Percentiles rank a stretch among this genome's conserved stretches.
Conservation (phyloP, 2,888 invertebrate genomes). For the Oligia strigilis region DNA sequence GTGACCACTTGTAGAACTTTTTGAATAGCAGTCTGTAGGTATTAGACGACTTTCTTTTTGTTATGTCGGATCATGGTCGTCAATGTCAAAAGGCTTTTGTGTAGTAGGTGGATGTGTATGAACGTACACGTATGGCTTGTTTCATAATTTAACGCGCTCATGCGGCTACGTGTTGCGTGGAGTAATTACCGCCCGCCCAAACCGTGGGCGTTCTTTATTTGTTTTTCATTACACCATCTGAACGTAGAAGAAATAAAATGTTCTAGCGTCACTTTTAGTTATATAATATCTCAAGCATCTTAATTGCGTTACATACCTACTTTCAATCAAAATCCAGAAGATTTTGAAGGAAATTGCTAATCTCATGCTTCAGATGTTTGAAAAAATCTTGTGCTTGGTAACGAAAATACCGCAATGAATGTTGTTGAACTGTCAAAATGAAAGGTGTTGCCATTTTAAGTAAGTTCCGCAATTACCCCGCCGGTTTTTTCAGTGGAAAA, state of each 20-base stretch:
- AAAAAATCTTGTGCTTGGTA: not conserved
- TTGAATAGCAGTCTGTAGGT: conserved; percentile 21
- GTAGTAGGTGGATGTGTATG: conserved; percentile 32
- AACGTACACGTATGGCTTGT: conserved; percentile 40
- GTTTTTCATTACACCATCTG: conserved; percentile 64
- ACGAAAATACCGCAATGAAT: not conserved
- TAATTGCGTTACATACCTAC: not conserved
- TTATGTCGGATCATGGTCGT: conserved; percentile 23
- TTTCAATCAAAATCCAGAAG: not conserved
- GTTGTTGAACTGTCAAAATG: not conserved
- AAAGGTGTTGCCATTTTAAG: not conserved
- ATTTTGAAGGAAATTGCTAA: not conserved
- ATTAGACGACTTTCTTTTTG: conserved; percentile 21
- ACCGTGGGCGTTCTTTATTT: conserved; percentile 64
- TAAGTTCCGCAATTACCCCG: not conserved
- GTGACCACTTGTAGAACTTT: conserved; percentile 56
- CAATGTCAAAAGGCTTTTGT: conserved; percentile 38
- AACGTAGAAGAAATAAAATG: conserved; percentile 20
- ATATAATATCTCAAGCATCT: not conserved
- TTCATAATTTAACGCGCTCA: conserved; percentile 61
- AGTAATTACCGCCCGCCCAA: conserved; percentile 56
- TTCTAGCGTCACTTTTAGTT: conserved; percentile 9
- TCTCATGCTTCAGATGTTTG: not conserved
- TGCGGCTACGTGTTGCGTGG: conserved; percentile 48
- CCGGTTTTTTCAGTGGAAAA: conserved; percentile 18